Evolutionary conservation across 2,888 invertebrate genomes (phyloP).

Genomic region (Philopedon plagiatum): DNA sequence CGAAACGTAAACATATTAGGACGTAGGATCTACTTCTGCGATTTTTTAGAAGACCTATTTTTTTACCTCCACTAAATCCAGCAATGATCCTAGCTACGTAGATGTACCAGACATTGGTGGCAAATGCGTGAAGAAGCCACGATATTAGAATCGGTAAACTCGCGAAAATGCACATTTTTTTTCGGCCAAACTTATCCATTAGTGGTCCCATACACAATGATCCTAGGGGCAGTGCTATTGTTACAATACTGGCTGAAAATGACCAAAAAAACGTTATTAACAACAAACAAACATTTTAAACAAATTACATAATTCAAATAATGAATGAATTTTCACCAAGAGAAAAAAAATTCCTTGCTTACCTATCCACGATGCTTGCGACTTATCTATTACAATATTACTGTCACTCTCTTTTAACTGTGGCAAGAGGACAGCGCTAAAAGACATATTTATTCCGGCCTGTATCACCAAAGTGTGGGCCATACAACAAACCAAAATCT

Average conservation of each 20-base stretch:
- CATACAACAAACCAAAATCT: conserved; percentile 69
- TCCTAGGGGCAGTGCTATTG: conserved; percentile 72
- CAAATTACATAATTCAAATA: too few relatives aligned
- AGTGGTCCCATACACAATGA: conserved; percentile 71
- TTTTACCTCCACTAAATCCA: conserved; percentile 70
- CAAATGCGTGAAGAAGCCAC: conserved; percentile 70
- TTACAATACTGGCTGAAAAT: conserved; percentile 73
- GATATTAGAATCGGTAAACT: conserved; percentile 69
- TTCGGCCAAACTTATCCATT: conserved; percentile 73
- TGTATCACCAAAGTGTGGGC: conserved; percentile 71
- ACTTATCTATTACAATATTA: conserved; percentile 66
- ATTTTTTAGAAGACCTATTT: neutral
- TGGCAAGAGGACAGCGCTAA: conserved; percentile 72
- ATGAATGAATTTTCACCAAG: too few relatives aligned
- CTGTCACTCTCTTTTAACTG: conserved; percentile 67
- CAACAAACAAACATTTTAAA: too few relatives aligned
- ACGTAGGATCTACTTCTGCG: too few relatives aligned
- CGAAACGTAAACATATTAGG: too few relatives aligned
- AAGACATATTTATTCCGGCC: conserved; percentile 74
- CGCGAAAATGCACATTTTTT: conserved; percentile 67
- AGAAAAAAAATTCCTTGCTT: conserved; percentile 45
- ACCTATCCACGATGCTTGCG: conserved; percentile 75
- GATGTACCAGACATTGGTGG: conserved; percentile 67
- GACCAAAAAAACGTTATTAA: too few relatives aligned
- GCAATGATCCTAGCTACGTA: conserved; percentile 71